Percentiles rank a stretch among this genome's conserved stretches.
Conservation (phyloP, 2,888 invertebrate genomes). For the Ischnura elegans region DNA sequence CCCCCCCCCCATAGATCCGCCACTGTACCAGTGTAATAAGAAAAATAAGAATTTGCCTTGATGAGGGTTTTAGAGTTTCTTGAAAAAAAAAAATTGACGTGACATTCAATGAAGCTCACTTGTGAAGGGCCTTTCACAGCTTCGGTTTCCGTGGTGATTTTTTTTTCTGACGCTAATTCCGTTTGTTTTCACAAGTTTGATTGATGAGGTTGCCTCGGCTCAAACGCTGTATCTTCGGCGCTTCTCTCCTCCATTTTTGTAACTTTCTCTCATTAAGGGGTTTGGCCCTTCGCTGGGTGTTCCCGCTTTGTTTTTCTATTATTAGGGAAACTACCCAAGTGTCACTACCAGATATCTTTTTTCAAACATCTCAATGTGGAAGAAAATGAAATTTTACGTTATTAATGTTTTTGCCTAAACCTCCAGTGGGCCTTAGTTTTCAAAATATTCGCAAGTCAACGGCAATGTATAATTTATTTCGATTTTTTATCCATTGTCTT, state of each 20-base stretch:
- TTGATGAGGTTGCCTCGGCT: slow-evolving; percentile 24
- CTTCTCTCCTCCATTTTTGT: background rate
- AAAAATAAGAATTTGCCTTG: background rate
- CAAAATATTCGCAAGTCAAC: too few species aligned
- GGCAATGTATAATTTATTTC: too few species aligned
- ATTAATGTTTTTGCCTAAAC: too few species aligned
- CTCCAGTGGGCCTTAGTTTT: too few species aligned
- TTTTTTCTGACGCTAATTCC: background rate
- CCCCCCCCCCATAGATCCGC: too few species aligned
- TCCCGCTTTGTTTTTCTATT: too few species aligned
- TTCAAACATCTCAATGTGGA: too few species aligned
- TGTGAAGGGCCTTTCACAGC: background rate
- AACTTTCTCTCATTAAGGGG: background rate
- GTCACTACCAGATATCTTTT: too few species aligned
- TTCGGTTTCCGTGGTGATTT: background rate
- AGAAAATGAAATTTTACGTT: too few species aligned
- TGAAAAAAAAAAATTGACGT: background rate
- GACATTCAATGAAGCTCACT: slow-evolving; percentile 19
- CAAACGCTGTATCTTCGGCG: background rate
- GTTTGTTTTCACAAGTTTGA: slow-evolving; percentile 31
- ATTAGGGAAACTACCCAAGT: too few species aligned
- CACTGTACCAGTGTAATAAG: too few species aligned
- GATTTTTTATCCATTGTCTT: too few species aligned
- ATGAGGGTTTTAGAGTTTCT: background rate
- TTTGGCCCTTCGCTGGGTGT: background rate